phyloP scores from a whole-genome alignment of 2,113 vertebrate species.

The Quiscalus mexicanus region DNA sequence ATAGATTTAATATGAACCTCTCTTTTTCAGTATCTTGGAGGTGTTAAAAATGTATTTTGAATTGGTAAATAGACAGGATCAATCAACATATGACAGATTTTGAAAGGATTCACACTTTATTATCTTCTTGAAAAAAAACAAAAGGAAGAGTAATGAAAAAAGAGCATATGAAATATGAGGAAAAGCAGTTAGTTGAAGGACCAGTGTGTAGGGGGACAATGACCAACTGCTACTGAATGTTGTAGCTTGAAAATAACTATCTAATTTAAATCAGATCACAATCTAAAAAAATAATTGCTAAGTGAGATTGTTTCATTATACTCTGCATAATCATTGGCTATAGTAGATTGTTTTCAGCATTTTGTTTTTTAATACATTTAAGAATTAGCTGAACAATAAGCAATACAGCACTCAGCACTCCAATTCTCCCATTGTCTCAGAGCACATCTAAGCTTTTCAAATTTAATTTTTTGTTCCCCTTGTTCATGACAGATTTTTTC shows the following conservation, averaged over 20 bases:
- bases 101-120: neutral
- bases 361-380: neutral
- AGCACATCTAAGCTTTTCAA: neutral
- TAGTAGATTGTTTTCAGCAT: neutral
- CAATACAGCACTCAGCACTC: neutral
- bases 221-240: neutral
- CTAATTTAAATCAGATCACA: neutral
- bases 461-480: constrained; percentile 22
- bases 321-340: neutral
- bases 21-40: neutral
- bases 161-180: neutral
- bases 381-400: neutral
- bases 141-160: neutral
- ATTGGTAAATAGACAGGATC: constrained; percentile 34
- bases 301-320: neutral
- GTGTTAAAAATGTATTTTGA: constrained; percentile 6
- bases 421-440: neutral
- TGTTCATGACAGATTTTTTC: neutral
- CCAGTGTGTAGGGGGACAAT: neutral
- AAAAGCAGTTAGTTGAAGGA: neutral
- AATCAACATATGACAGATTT: constrained; percentile 14
- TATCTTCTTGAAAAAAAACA: neutral
- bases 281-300: neutral
- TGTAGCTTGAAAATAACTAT: neutral
- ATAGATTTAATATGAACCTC: neutral